Base-by-base conservation (phyloP, 2,888 invertebrate species). In the Agapetus fuscipes region DNA sequence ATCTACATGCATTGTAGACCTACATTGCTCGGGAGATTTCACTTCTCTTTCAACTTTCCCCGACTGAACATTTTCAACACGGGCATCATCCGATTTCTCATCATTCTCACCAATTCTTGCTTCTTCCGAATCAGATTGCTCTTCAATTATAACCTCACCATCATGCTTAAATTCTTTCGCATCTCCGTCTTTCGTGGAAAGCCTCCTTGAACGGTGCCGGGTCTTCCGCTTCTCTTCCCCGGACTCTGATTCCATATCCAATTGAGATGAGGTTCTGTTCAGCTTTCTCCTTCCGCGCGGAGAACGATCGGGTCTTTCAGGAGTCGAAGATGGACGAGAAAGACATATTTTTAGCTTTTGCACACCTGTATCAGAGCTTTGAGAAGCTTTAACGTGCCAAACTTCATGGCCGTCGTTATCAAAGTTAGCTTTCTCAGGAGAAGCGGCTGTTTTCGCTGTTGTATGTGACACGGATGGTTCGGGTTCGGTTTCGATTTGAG, bases 331-430 rank as follows among this genome's bases (percentile, higher is more conserved):
- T 2, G 73, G 73, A 16, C 77, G 68, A 38, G 76, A 73, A 46
- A 78, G 58, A 52, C 76, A 78, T 49, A 79, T 67, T 55, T 78
- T 79, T 17, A 78, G 54, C 55, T 78, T 78, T 51, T 77, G 71
- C 51, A 78, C 76, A 7, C 77, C 77, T 4, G 54, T 53, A 42
- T 67, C 67, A 30, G 71, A 56, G 44, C 61, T 55, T 36, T 68
- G 66, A 10, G 70, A 55, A 7, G 71, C 55, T 54, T 71, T 72
- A 2, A 74, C 72, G 36, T 65, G 71, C 74, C 72, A 72, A 12
- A 72, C 67, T 48, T 61, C 64, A 43, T 64, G 70, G 39, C 66
- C 66, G 2, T 37, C 40, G 46, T 39, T 35, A 20, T 33, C 20
- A 9, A 35, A 43, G 11, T 31, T 16, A 10, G 31, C 43, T 16